Conservation (phyloP, 2,888 invertebrate genomes). For the Acrocyrtus sp. region DNA sequence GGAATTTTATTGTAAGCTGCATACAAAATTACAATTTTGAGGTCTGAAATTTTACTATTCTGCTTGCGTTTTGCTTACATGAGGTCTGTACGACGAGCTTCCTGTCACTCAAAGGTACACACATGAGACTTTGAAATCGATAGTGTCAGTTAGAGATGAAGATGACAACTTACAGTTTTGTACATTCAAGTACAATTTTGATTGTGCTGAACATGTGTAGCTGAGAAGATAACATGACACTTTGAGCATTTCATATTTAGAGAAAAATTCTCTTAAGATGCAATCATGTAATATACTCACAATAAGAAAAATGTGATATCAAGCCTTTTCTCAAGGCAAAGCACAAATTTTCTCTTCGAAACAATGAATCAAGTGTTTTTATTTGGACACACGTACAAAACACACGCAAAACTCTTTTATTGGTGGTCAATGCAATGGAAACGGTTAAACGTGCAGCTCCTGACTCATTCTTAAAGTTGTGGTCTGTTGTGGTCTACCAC, state of each 20-base stretch:
- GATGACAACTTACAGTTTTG: not conserved
- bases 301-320: not conserved
- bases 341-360: not conserved
- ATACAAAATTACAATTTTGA: slow-evolving; percentile 12
- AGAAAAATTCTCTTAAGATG: not conserved
- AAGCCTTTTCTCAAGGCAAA: not conserved
- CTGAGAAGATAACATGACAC: not conserved
- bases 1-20: slow-evolving; percentile 30
- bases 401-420: slow-evolving; percentile 2
- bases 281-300: too few relatives aligned
- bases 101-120: too few relatives aligned
- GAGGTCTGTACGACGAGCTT: not conserved
- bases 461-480: slow-evolving; percentile 1
- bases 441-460: not conserved
- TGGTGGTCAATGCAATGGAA: not conserved
- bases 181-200: too few relatives aligned
- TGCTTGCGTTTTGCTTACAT: not conserved
- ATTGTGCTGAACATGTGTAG: too few relatives aligned
- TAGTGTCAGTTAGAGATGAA: not conserved
- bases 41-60: slow-evolving; percentile 9
- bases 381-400: not conserved
- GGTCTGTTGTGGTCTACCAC: slow-evolving; percentile 12
- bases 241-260: not conserved
- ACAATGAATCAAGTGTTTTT: slow-evolving; percentile 24
- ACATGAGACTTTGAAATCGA: not conserved